Evolutionary conservation across 2,888 invertebrate species (phyloP), one percentile per base, ranked within the genome.

Genomic region (Incurvaria masculella): DNA sequence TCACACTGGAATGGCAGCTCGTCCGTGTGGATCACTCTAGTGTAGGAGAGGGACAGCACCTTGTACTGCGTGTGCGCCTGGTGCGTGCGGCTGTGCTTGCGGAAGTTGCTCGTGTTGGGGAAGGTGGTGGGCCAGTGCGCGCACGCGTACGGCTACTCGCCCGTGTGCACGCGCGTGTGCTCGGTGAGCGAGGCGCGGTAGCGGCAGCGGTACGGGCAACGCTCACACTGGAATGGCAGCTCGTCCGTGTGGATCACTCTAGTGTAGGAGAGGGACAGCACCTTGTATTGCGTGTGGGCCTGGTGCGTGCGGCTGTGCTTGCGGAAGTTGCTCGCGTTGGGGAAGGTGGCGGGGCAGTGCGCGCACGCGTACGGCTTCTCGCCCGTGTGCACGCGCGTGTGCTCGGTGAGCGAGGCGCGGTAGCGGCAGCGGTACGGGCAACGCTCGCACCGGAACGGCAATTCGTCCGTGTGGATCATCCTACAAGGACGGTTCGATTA

Each of bases 371-470:
- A 59, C 8, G 56, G 52, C 23, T 51, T 55, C 45, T 59, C 59
- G 1, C 59, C 59, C 16, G 59, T 56, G 23, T 59, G 59, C 1
- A 56, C 51, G 21, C 56, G 39, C 57, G 58, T 59, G 47, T 59
- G 59, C 39, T 56, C 56, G 11, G 56, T 56, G 14, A 59, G 50
- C 45, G 58, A 59, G 4, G 56, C 54, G 47, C 58, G 56, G 18
- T 57, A 55, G 33, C 56, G 57, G 20, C 56, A 57, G 47, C 53
- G 57, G 46, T 59, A 59, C 16, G 59, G 56, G 45, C 59, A 59
- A 39, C 55, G 52, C 5, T 54, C 53, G 42, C 59, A 59, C 20
- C 48, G 49, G 43, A 51, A 59, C 21, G 55, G 52, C 8, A 26
- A 49, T 43, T 56, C 57, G 38, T 58, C 56, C 45, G 48, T 55